Percentiles rank a stretch among this genome's conserved stretches.
These are phyloP conservation scores for Noctua comes DNA, from an alignment of 2,888 invertebrate genomes.

Conservation along the genomic window DNA sequence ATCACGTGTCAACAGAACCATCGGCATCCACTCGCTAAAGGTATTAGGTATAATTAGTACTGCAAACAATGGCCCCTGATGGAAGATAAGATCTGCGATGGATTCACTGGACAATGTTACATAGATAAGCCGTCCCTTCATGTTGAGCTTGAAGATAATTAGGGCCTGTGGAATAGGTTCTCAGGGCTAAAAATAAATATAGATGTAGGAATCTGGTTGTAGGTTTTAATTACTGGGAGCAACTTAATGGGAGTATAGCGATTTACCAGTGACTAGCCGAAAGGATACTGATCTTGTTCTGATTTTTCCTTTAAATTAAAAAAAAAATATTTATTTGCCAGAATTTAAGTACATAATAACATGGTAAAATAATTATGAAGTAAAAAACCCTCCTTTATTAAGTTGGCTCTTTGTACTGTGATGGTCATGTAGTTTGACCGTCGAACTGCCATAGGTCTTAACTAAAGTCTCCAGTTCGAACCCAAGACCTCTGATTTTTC, in stretches of 20 bases:
- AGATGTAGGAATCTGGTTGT: conserved; percentile 19
- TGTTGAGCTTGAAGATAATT: conserved; percentile 52
- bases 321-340: too few species aligned
- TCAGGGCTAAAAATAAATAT: conserved; percentile 32
- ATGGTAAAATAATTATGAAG: too few species aligned
- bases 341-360: too few species aligned
- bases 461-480: too few species aligned
- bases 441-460: too few species aligned
- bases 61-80: conserved; percentile 58
- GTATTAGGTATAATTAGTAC: conserved; percentile 66
- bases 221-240: conserved; percentile 41
- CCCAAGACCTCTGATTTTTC: too few species aligned
- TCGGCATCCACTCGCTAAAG: conserved; percentile 49
- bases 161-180: conserved; percentile 31
- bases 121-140: conserved; percentile 60
- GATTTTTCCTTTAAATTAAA: too few species aligned
- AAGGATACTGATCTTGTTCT: not conserved
- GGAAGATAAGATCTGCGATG: conserved; percentile 63
- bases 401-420: not conserved
- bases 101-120: conserved; percentile 58
- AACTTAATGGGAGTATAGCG: conserved; percentile 37
- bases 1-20: conserved; percentile 65
- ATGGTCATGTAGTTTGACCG: too few species aligned
- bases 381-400: too few species aligned
- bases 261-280: not conserved